Percentiles rank a stretch among this genome's conserved stretches.
phyloP scores from a whole-genome alignment of 2,797 vertebrate species.

The Enteromius radiatus region DNA sequence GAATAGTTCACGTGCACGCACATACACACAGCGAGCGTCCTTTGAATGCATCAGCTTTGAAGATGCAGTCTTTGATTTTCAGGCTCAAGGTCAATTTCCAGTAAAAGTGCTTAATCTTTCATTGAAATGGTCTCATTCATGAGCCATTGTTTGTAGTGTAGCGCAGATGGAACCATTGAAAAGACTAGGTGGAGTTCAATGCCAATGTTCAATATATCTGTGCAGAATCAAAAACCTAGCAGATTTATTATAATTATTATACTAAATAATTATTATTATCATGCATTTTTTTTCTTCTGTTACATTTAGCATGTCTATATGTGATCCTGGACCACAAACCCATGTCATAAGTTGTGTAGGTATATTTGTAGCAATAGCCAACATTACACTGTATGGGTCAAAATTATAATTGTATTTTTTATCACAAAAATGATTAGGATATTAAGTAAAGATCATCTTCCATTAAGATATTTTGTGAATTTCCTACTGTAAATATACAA shows the following conservation, averaged over 20 bases:
- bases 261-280: neutral
- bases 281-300: neutral
- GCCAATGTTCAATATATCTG: neutral
- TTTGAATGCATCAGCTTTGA: slow-evolving; percentile 15
- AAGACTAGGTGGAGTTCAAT: slow-evolving; percentile 10
- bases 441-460: too few relatives aligned
- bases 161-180: neutral
- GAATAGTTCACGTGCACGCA: neutral
- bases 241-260: neutral
- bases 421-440: too few relatives aligned
- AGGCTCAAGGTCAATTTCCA: slow-evolving; percentile 19
- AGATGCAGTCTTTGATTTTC: slow-evolving; percentile 27
- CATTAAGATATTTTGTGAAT: too few relatives aligned
- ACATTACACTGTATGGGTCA: too few relatives aligned
- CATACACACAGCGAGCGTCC: neutral
- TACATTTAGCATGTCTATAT: neutral
- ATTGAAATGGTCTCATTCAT: slow-evolving; percentile 25
- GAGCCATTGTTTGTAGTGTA: slow-evolving; percentile 18
- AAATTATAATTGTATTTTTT: too few relatives aligned
- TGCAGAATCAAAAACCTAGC: neutral
- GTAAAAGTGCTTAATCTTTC: slow-evolving; percentile 32
- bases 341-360: too few relatives aligned
- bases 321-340: too few relatives aligned
- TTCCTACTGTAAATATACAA: too few relatives aligned
- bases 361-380: too few relatives aligned